These are phyloP conservation scores for Coptodon bakossiorum DNA, from an alignment of 2,113 vertebrate species.

Conservation along the genomic window DNA sequence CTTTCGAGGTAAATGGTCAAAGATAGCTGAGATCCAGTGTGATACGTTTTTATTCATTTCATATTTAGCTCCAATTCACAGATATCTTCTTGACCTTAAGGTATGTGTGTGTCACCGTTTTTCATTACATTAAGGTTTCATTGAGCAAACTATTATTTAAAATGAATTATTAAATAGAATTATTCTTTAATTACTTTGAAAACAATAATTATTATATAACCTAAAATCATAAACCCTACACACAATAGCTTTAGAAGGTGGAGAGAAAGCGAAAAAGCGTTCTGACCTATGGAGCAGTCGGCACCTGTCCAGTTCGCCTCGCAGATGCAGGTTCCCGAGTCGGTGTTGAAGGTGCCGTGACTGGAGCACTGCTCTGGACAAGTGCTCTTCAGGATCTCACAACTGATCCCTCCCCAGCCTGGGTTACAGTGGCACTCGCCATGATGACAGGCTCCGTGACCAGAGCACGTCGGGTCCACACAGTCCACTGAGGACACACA, in stretches of 20 bases:
- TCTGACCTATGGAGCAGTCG: slow-evolving; percentile 93
- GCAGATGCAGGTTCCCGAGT: slow-evolving; percentile 86
- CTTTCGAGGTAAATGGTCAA: not conserved
- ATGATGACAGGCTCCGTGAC: slow-evolving; percentile 89
- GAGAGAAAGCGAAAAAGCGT: not conserved
- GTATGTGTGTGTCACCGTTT: not conserved
- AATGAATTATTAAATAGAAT: not conserved
- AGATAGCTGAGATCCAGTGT: not conserved
- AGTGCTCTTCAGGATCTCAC: slow-evolving; percentile 89
- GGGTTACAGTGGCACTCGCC: slow-evolving; percentile 94
- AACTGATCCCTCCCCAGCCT: slow-evolving; percentile 89
- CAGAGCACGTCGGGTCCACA: slow-evolving; percentile 86
- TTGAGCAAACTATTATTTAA: not conserved
- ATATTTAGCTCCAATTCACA: not conserved
- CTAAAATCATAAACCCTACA: not conserved
- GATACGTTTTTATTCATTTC: not conserved
- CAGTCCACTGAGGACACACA: slow-evolving; percentile 82
- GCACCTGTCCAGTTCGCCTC: slow-evolving; percentile 91
- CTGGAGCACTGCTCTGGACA: slow-evolving; percentile 95
- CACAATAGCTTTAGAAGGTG: not conserved
- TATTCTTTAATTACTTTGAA: not conserved
- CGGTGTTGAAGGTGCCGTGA: slow-evolving; percentile 88
- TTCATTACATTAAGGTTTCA: not conserved
- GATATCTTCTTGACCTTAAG: not conserved
- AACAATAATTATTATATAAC: not conserved